Evolutionary conservation across 2,113 vertebrate genomes (phyloP).

Genomic region (Aegotheles bennettii): DNA sequence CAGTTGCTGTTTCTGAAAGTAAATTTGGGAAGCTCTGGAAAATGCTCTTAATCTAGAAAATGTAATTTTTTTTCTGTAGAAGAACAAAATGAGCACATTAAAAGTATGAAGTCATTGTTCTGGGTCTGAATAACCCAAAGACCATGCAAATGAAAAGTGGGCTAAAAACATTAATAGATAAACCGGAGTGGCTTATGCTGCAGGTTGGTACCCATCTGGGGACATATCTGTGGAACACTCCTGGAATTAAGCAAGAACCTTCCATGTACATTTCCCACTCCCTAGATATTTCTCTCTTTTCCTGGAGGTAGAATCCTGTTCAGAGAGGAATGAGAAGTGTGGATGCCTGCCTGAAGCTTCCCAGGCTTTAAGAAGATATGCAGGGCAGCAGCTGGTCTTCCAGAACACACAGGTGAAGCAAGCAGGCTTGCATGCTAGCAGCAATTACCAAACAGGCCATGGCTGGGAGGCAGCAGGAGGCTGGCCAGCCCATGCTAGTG

Average conservation of each 20-base stretch:
- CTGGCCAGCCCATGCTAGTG: not conserved
- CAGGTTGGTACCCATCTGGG: not conserved
- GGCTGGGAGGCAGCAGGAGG: not conserved
- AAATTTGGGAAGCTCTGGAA: conserved; percentile 6
- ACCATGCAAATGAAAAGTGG: not conserved
- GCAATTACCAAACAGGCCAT: fast-evolving
- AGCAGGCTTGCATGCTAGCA: fast-evolving
- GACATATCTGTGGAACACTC: not conserved
- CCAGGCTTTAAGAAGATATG: not conserved
- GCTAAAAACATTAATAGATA: not conserved
- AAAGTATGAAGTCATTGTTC: not conserved
- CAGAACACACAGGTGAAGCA: too few species aligned
- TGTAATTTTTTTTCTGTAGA: not conserved
- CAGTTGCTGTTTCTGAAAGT: conserved; percentile 17
- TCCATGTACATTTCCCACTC: too few species aligned
- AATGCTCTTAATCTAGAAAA: not conserved
- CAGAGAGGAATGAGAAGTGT: not conserved
- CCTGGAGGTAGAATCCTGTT: not conserved
- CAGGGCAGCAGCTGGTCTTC: not conserved
- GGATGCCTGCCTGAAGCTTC: not conserved
- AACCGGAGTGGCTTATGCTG: not conserved
- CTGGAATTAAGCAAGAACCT: not conserved
- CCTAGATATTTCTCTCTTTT: not conserved
- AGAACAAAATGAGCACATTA: not conserved
- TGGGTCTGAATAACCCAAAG: not conserved